These are phyloP conservation scores for Hirudinaria manillensis DNA, from an alignment of 2,888 invertebrate species.

Conservation along the genomic window DNA sequence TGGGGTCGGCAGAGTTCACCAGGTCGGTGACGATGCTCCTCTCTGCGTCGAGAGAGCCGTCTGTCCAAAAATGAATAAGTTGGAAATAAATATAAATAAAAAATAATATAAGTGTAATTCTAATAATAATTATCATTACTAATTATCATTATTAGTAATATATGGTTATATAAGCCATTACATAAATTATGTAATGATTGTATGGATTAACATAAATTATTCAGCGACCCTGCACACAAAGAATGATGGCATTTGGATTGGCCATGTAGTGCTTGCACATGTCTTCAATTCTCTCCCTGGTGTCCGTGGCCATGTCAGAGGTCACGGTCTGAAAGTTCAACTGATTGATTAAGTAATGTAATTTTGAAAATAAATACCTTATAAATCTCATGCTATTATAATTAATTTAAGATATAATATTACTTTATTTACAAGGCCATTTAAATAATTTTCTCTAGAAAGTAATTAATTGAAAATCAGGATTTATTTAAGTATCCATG, in stretches of 20 bases:
- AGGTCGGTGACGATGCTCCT: conserved; percentile 96
- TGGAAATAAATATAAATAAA: no score
- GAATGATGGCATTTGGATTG: conserved; percentile 96
- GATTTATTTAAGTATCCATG: no score
- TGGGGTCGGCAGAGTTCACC: conserved; percentile 89
- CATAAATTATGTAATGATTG: no score
- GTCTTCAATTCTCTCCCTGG: conserved; percentile 80
- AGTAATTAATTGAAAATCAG: no score
- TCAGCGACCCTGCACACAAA: conserved; percentile 75
- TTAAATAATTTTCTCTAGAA: no score
- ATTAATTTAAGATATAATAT: no score
- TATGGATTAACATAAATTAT: neutral
- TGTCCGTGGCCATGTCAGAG: conserved; percentile 89
- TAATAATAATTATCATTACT: neutral
- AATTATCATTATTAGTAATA: neutral
- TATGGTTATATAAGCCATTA: no score
- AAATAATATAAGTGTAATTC: neutral
- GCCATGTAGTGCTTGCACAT: conserved; percentile 96
- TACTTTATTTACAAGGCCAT: no score
- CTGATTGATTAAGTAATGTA: neutral
- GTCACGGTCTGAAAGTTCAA: conserved; percentile 76
- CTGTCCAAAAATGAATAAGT: conserved; percentile 51
- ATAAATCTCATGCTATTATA: no score
- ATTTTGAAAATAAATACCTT: neutral
- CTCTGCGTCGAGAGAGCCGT: conserved; percentile 96